These are phyloP conservation scores for Syndactyla subalaris DNA, from an alignment of 2,797 vertebrate species.

Conservation along the genomic window DNA sequence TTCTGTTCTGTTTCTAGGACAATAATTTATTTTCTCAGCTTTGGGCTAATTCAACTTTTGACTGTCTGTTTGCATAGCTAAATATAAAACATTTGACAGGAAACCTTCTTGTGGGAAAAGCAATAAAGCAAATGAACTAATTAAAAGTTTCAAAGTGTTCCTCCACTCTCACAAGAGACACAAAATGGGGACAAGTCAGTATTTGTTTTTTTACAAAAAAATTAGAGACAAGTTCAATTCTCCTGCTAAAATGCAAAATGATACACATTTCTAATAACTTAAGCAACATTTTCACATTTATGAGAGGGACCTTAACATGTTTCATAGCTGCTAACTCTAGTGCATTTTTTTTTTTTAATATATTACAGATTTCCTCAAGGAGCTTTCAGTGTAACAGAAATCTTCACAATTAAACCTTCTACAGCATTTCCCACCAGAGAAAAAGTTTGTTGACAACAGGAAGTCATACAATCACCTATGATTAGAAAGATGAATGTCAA, in stretches of 20 bases:
- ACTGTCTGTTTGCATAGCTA: neutral
- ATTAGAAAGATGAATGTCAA: neutral
- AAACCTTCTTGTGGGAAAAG: neutral
- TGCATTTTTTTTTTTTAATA: neutral
- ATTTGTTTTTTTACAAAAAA: neutral
- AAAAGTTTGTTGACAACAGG: neutral
- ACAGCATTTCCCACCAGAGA: neutral
- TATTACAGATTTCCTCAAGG: neutral
- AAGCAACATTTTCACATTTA: neutral
- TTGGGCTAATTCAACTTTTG: neutral
- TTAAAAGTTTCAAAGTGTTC: neutral
- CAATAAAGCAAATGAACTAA: neutral
- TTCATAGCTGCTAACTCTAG: neutral
- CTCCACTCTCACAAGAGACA: neutral
- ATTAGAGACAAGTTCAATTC: neutral
- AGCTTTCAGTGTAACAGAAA: neutral
- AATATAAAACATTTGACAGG: neutral
- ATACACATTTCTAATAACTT: neutral
- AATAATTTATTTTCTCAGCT: neutral
- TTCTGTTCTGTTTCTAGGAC: neutral
- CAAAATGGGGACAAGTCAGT: neutral
- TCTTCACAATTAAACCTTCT: neutral
- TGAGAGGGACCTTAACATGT: neutral
- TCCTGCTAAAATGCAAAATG: neutral
- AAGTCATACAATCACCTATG: neutral